These are phyloP conservation scores for Ectobius pallidus DNA, from an alignment of 2,888 invertebrate species.

Conservation along the genomic window DNA sequence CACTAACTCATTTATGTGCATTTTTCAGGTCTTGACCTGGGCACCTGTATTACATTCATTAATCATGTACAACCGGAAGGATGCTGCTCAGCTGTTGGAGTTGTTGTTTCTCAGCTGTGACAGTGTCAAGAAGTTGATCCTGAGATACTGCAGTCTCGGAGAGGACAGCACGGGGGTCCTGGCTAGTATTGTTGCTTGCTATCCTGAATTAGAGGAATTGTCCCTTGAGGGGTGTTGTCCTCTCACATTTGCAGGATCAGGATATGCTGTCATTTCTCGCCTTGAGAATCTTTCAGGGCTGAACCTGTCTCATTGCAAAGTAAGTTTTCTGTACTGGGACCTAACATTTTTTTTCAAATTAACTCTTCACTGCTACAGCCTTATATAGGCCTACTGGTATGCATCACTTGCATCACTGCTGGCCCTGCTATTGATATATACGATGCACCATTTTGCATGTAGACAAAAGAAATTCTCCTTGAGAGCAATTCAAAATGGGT, in stretches of 20 bases:
- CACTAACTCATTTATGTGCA: neutral
- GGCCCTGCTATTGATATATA: too few relatives aligned
- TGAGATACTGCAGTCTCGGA: neutral
- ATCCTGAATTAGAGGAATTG: constrained; percentile 1
- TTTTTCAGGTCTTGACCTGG: neutral
- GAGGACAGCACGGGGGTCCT: constrained; percentile 1
- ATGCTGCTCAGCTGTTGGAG: neutral
- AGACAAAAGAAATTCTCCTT: too few relatives aligned
- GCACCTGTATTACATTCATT: neutral
- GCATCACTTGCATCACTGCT: too few relatives aligned
- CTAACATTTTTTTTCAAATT: too few relatives aligned
- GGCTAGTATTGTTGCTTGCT: constrained; percentile 3
- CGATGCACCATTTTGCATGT: too few relatives aligned
- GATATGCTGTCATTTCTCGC: neutral
- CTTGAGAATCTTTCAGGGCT: neutral
- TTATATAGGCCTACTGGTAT: too few relatives aligned
- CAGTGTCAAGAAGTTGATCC: neutral
- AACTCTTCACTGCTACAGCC: too few relatives aligned
- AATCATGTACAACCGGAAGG: neutral
- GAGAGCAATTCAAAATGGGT: too few relatives aligned
- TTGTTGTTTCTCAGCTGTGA: neutral
- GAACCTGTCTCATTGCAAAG: neutral
- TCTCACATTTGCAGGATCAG: neutral
- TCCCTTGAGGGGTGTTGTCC: constrained; percentile 1
- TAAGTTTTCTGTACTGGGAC: too few relatives aligned